Base-by-base conservation (phyloP, 2,113 vertebrate species). In the Anser brachyrhynchus region DNA sequence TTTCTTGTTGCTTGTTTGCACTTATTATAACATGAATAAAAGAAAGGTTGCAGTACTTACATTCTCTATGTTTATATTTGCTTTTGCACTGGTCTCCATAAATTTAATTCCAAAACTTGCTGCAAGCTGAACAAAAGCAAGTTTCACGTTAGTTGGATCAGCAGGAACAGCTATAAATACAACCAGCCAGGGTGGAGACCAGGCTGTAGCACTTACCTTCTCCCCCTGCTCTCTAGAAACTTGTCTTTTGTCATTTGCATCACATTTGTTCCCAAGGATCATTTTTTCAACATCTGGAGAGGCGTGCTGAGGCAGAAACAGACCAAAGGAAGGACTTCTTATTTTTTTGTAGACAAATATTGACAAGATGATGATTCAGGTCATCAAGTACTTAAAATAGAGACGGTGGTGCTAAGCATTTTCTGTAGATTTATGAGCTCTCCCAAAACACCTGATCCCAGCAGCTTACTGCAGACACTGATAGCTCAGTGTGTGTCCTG, bases 21-120 rank as follows among this genome's bases (percentile, higher is more conserved):
- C 29, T 9, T 18, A 52, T 0, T 29, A 7, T 35, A 7, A 11
- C 9, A 11, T 13, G 37, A 5, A 9, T 0, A 12, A 10, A 14
- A 18, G 26, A 13, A 41, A 41, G 11, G 52, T 5, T 2, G 1
- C 12, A 10, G 28, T 93, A 98, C 99, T 98, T 95, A 99, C 99
- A 3, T 99, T 99, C 96, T 99, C 99, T 96, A 99, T 99, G 18
- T 99, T 99, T 94, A 99, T 99, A 95, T 99, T 99, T 82, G 99
- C 98, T 97, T 99, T 99, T 23, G 99, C 99, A 16, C 99, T 99
- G 44, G 99, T 99, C 97, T 99, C 99, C 99, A 99, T 99, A 97
- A 99, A 99, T 94, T 99, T 99, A 93, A 99, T 99, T 43, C 99
- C 99, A 25, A 98, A 99, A 93, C 99, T 99, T 16, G 98, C 96